Percentiles rank a stretch among this genome's conserved stretches.
phyloP scores from a whole-genome alignment of 1,140 invertebrate species.

The Pissodes strobi region DNA sequence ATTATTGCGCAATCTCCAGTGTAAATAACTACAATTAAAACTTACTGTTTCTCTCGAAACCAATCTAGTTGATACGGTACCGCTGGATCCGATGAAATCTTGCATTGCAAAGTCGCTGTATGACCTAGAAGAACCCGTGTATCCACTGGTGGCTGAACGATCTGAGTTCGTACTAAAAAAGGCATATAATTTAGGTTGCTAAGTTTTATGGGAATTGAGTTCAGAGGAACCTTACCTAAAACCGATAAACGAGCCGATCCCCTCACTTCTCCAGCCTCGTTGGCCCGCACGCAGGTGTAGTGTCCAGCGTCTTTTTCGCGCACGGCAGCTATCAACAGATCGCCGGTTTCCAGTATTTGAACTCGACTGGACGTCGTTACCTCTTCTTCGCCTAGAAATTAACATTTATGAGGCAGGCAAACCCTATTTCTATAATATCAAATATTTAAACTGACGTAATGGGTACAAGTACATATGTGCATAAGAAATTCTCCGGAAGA shows the following conservation, averaged over 20 bases:
- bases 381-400: slow-evolving; percentile 53
- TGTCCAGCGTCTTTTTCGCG: slow-evolving; percentile 80
- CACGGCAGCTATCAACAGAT: slow-evolving; percentile 85
- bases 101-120: slow-evolving; percentile 89
- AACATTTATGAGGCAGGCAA: no score
- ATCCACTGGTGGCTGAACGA: slow-evolving; percentile 88
- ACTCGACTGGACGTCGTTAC: slow-evolving; percentile 70
- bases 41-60: slow-evolving; percentile 86
- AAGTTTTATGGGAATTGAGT: not conserved
- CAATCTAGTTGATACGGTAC: slow-evolving; percentile 90
- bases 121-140: slow-evolving; percentile 86
- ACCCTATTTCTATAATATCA: no score
- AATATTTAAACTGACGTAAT: no score
- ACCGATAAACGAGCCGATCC: slow-evolving; percentile 82
- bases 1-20: no score
- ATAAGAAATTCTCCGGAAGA: no score
- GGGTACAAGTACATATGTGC: no score
- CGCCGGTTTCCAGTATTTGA: slow-evolving; percentile 82
- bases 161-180: slow-evolving; percentile 83
- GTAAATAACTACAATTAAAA: no score
- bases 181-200: not conserved
- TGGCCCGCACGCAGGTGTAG: slow-evolving; percentile 86
- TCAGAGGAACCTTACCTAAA: slow-evolving; percentile 72
- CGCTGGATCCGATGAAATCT: slow-evolving; percentile 88
- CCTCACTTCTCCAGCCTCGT: slow-evolving; percentile 84